Evolutionary conservation across 2,797 vertebrate species (phyloP).

Genomic region (Acanthis flammea): DNA sequence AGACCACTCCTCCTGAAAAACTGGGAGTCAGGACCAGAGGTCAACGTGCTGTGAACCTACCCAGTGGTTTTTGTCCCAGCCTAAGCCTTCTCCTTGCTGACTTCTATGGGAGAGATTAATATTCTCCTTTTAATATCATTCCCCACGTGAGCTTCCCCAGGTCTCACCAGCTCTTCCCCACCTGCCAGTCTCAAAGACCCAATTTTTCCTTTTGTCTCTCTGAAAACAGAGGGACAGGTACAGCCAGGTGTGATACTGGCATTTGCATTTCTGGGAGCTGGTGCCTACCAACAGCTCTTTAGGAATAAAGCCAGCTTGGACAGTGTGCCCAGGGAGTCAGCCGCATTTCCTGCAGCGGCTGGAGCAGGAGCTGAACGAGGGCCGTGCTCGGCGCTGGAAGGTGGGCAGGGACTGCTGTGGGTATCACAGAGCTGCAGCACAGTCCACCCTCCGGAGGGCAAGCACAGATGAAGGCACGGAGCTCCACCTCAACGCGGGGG

Average conservation of each 20-base stretch:
- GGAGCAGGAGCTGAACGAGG: fast-evolving
- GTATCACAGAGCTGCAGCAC: fast-evolving
- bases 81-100: background rate
- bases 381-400: fast-evolving
- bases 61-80: background rate
- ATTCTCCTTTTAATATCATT: background rate
- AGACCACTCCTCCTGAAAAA: background rate
- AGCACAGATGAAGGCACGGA: fast-evolving
- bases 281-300: fast-evolving
- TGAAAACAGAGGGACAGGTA: background rate
- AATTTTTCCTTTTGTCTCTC: background rate
- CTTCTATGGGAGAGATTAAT: background rate
- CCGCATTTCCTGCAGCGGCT: fast-evolving
- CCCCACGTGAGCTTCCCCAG: fast-evolving
- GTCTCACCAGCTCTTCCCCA: background rate
- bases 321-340: background rate
- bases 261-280: background rate
- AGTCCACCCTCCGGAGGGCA: fast-evolving
- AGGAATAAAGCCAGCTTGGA: background rate
- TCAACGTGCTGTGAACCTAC: background rate
- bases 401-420: fast-evolving
- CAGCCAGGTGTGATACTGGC: fast-evolving
- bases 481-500: fast-evolving
- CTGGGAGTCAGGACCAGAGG: fast-evolving
- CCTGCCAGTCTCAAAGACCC: background rate